phyloP scores from a whole-genome alignment of 1,140 invertebrate genomes.

The Trichonephila clavata region DNA sequence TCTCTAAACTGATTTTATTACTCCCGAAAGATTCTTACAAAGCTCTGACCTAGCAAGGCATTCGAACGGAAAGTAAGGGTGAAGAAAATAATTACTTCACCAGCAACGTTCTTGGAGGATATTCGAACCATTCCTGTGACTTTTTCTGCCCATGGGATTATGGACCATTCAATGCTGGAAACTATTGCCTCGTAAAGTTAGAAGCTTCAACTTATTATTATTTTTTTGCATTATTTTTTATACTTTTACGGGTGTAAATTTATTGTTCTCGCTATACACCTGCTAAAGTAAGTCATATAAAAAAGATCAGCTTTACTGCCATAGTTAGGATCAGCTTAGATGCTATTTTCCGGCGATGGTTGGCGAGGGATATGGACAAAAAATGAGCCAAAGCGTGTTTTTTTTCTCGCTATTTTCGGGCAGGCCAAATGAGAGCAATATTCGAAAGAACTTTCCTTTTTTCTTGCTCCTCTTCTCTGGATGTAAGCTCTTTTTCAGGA shows the following conservation, averaged over 20 bases:
- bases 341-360: not conserved
- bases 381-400: not conserved
- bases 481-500: not conserved
- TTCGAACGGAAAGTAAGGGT: not conserved
- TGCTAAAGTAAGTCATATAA: not conserved
- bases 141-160: not conserved
- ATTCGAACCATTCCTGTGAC: not conserved
- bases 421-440: not conserved
- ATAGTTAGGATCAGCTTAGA: not conserved
- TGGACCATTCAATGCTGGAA: not conserved
- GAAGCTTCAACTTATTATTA: not conserved
- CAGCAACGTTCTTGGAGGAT: not conserved
- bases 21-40: not conserved
- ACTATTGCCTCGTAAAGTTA: not conserved
- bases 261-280: not conserved
- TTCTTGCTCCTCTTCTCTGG: not conserved
- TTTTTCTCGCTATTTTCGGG: not conserved
- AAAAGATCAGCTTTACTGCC: not conserved
- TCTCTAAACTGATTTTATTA: slow-evolving; percentile 4
- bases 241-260: not conserved
- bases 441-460: not conserved
- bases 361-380: not conserved
- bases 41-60: not conserved
- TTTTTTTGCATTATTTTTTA: not conserved
- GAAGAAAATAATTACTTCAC: not conserved